Evolutionary conservation across 2,888 invertebrate species (phyloP), one percentile per base, ranked within the genome.

Genomic region (Boloria selene): DNA sequence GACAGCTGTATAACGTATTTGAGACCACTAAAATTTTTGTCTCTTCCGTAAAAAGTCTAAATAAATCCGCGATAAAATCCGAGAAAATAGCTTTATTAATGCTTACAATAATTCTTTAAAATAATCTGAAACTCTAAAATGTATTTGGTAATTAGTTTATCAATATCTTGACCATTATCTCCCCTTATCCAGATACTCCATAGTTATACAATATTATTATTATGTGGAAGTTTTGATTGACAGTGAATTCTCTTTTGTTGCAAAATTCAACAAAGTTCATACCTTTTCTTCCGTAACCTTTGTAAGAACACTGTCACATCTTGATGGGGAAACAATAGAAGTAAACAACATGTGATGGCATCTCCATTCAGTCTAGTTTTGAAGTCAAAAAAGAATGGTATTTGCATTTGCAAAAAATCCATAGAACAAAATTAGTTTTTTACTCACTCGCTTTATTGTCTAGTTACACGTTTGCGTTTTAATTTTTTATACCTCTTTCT

Each of bases 181-280:
- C 44, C 22, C 13, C 44, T n/a, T 45, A 55, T 3, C 5, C 47
- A 17, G 49, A 16, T 45, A 31, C 47, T 31, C 31, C 49, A 16
- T 22, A 22, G 22, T 22, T 2, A 22, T 59, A 56, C 56, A 56
- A 45, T 55, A 55, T 56, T 56, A 56, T 45, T 56, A 44, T 56
- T 56, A 55, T 18, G 18, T 22, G 56, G 18, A n/a, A 26, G 26
- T 49, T 67, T 68, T 75, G 75, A 75, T 74, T 75, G 75, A 76
- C 74, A 72, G 67, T 63, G 47, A 52, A 58, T 67, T 68, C 61
- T 67, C 67, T 58, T 22, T 70, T 68, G 69, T 68, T 64, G 70
- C 64, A 67, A 64, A 72, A 70, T 55, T 65, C 54, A 70, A 72
- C 71, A 71, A 65, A 72, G 76, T 75, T 75, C 76, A 75, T 72